These are phyloP conservation scores for Passer montanus DNA, from an alignment of 2,113 vertebrate species.

Conservation along the genomic window DNA sequence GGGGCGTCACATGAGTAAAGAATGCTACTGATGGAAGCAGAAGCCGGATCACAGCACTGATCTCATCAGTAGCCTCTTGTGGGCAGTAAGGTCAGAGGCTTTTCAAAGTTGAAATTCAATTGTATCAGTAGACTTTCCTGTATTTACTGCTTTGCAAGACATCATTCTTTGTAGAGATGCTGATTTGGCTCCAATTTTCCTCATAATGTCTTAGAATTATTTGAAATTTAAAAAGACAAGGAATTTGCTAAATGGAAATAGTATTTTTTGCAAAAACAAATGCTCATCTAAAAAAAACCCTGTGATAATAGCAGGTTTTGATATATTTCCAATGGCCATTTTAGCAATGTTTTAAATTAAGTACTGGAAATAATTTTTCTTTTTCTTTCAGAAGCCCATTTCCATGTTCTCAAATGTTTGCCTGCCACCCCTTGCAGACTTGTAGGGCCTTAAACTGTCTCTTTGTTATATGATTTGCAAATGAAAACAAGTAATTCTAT, in stretches of 20 bases:
- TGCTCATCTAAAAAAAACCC: not conserved
- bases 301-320: not conserved
- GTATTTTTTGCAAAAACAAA: not conserved
- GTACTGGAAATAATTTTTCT: not conserved
- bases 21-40: not conserved
- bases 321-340: not conserved
- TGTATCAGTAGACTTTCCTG: not conserved
- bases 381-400: not conserved
- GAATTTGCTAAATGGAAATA: not conserved
- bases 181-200: not conserved
- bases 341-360: not conserved
- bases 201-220: not conserved
- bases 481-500: not conserved
- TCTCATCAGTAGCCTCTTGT: not conserved
- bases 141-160: not conserved
- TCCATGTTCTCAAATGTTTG: rapidly evolving
- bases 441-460: not conserved
- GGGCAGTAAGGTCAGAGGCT: not conserved
- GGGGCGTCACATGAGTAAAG: not conserved
- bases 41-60: not conserved
- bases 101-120: not conserved
- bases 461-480: not conserved
- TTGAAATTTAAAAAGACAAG: not conserved
- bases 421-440: not conserved
- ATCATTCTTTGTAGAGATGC: not conserved